Evolutionary conservation across 2,113 vertebrate genomes (phyloP).

Genomic region (Mesoclemmys tuberculata): DNA sequence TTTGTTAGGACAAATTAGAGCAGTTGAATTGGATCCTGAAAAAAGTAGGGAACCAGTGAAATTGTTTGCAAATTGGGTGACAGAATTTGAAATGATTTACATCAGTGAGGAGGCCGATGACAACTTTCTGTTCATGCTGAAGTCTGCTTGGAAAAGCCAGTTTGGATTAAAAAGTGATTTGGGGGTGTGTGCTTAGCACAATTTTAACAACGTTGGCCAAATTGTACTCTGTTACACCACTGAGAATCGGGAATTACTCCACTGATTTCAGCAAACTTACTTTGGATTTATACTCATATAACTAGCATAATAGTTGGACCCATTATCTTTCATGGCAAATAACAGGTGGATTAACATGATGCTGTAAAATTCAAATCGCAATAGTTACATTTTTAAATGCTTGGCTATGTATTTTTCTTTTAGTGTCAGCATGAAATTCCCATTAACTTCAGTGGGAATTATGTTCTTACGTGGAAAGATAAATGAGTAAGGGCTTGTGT

Average conservation of each 20-base stretch:
- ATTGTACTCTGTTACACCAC: background rate
- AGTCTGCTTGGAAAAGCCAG: background rate
- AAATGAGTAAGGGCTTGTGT: background rate
- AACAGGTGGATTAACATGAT: background rate
- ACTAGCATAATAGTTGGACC: background rate
- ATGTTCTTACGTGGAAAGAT: accelerated
- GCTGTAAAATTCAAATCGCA: background rate
- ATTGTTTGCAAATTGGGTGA: background rate
- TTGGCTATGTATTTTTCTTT: background rate
- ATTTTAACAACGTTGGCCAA: background rate
- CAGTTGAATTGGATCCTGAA: background rate
- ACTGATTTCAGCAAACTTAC: background rate
- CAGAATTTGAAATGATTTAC: background rate
- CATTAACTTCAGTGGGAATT: background rate
- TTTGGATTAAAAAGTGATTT: background rate
- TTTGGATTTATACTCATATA: background rate
- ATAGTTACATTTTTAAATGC: background rate
- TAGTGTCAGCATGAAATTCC: accelerated
- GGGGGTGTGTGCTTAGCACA: background rate
- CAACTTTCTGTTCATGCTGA: background rate
- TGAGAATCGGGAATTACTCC: background rate
- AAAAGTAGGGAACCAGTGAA: background rate
- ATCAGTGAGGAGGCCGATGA: background rate
- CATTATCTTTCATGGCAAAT: background rate
- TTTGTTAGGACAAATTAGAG: background rate